Percentiles rank a stretch among this genome's conserved stretches.
Conservation (phyloP, 1,140 invertebrate genomes). For the Amphibalanus amphitrite region DNA sequence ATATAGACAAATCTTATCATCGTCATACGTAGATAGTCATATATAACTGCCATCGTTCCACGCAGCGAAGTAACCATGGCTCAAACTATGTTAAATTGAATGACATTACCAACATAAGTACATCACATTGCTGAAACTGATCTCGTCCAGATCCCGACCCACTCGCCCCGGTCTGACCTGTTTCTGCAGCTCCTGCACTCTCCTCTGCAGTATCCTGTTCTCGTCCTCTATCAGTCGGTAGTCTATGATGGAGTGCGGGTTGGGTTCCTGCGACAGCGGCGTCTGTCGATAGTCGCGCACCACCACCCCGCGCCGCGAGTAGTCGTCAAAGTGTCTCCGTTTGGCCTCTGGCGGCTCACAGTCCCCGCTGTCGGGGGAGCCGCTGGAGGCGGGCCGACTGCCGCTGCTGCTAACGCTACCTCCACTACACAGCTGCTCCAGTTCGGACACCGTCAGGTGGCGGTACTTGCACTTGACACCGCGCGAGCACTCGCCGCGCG, state of each 20-base stretch:
- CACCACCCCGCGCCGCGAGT: neutral
- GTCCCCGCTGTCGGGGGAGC: neutral
- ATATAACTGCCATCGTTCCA: no score
- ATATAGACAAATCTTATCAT: no score
- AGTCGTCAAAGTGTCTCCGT: constrained; percentile 1
- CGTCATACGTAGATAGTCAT: no score
- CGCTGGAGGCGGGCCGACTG: neutral
- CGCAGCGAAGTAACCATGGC: no score
- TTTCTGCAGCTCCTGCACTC: neutral
- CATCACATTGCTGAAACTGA: no score
- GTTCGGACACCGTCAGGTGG: constrained; percentile 27
- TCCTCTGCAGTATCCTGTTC: neutral
- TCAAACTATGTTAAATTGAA: no score
- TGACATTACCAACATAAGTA: no score
- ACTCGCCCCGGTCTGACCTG: neutral
- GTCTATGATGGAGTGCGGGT: neutral
- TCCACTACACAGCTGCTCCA: constrained; percentile 14
- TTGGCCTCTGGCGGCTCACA: neutral
- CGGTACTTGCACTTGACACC: constrained; percentile 35
- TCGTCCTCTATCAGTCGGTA: constrained; percentile 2
- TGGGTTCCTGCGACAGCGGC: neutral
- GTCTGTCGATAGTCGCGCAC: neutral
- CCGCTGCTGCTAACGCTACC: neutral
- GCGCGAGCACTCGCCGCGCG: constrained; percentile 49
- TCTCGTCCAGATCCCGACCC: no score